Conservation (phyloP, 2,888 invertebrate species). For the Dryocosmus kuriphilus region DNA sequence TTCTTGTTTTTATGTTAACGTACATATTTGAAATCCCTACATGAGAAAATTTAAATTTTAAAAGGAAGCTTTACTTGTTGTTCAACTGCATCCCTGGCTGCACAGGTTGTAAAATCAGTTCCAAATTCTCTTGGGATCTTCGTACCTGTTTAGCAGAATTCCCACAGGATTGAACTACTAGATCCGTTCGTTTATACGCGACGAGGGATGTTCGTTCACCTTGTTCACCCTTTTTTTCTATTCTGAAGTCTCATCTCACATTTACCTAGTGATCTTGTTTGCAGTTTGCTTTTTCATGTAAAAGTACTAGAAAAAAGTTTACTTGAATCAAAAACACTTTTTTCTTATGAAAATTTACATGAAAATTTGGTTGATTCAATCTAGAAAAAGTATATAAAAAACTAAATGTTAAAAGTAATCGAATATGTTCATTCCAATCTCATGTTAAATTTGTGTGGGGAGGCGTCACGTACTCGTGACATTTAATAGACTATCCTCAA, state of each 20-base stretch:
- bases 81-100: not conserved
- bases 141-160: constrained; percentile 12
- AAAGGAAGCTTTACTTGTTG: not conserved
- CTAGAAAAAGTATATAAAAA: too few species aligned
- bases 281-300: not conserved
- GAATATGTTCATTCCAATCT: too few species aligned
- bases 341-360: too few species aligned
- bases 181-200: not conserved
- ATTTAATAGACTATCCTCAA: too few species aligned
- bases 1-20: too few species aligned
- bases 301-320: not conserved
- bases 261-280: constrained; percentile 10
- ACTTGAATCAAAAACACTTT: too few species aligned
- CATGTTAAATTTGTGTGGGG: too few species aligned
- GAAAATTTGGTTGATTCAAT: too few species aligned
- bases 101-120: constrained; percentile 1
- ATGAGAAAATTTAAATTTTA: not conserved
- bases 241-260: not conserved
- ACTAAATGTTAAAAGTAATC: too few species aligned
- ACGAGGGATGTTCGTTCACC: constrained; percentile 3
- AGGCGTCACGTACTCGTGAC: too few species aligned
- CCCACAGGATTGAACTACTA: constrained; percentile 3
- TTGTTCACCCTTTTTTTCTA: constrained; percentile 1
- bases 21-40: not conserved
- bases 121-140: not conserved